Conservation (phyloP, 2,888 invertebrate species). For the Nymphalis polychloros region DNA sequence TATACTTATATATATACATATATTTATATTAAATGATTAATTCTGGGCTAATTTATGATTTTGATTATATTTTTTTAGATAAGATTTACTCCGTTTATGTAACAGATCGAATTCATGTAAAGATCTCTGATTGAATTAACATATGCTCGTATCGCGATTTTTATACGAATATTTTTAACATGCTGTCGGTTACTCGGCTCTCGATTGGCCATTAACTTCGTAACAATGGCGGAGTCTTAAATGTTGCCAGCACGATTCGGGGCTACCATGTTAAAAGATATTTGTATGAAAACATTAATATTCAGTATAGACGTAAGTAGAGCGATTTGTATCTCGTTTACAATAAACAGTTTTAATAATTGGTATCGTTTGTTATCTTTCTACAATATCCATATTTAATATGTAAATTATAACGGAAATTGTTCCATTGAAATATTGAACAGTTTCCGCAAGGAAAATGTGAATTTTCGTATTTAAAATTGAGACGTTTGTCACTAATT, state of each 20-base stretch:
- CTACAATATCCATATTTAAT: conserved; percentile 20
- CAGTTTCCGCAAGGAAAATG: neutral
- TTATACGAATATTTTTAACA: conserved; percentile 13
- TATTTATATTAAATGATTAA: conserved; percentile 49
- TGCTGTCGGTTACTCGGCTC: neutral
- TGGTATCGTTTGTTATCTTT: conserved; percentile 11
- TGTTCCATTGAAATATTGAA: neutral
- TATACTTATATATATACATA: conserved; percentile 17
- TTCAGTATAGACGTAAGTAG: conserved; percentile 28
- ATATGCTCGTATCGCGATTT: neutral
- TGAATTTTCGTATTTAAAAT: neutral
- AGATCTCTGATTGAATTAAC: conserved; percentile 24
- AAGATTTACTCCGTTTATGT: conserved; percentile 12
- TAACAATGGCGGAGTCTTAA: neutral
- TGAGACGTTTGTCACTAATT: neutral
- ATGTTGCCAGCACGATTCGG: conserved; percentile 16
- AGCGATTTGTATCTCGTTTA: conserved; percentile 27
- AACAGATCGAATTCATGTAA: conserved; percentile 22
- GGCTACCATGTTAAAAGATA: conserved; percentile 5
- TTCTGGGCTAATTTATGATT: conserved; percentile 65
- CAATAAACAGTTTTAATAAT: conserved; percentile 13
- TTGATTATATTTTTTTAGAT: conserved; percentile 40
- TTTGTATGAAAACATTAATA: neutral
- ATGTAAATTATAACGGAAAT: conserved; percentile 16
- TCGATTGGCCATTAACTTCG: neutral